A percentile compares a stretch with the other conserved stretches of the same genome.
phyloP scores from a whole-genome alignment of 2,888 invertebrate species.

The Drosophila borborema region DNA sequence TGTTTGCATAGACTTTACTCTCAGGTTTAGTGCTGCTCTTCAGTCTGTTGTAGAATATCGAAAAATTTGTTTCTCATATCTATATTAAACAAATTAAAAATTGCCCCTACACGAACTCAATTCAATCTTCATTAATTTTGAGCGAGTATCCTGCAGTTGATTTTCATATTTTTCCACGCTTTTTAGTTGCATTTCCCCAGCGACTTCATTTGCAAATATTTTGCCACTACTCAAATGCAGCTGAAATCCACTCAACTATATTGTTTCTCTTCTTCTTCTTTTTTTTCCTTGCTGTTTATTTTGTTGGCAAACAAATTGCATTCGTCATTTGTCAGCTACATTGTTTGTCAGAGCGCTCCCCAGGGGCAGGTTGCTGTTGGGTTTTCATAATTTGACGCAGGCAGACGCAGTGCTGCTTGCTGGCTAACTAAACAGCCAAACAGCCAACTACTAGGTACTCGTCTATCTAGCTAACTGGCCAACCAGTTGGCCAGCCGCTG shows the following conservation, averaged over 20 bases:
- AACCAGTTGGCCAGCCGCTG: neutral
- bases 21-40: too few relatives aligned
- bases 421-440: constrained; percentile 14
- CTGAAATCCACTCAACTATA: constrained; percentile 28
- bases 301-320: constrained; percentile 53
- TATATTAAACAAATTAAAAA: too few relatives aligned
- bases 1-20: neutral
- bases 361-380: constrained; percentile 24
- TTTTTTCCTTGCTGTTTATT: neutral
- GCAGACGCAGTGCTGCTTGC: neutral
- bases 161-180: neutral
- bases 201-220: constrained; percentile 76
- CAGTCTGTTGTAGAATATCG: too few relatives aligned
- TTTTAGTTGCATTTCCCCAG: constrained; percentile 52
- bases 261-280: neutral
- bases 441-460: neutral
- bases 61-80: too few relatives aligned
- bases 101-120: neutral
- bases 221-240: constrained; percentile 50
- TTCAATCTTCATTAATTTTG: too few relatives aligned
- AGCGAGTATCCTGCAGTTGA: neutral
- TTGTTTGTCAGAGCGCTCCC: constrained; percentile 56
- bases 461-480: neutral
- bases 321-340: constrained; percentile 63
- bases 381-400: constrained; percentile 55